A percentile compares a stretch with the other conserved stretches of the same genome.
Evolutionary conservation across 2,113 vertebrate genomes (phyloP).

Genomic region (Lamprologus callipterus): DNA sequence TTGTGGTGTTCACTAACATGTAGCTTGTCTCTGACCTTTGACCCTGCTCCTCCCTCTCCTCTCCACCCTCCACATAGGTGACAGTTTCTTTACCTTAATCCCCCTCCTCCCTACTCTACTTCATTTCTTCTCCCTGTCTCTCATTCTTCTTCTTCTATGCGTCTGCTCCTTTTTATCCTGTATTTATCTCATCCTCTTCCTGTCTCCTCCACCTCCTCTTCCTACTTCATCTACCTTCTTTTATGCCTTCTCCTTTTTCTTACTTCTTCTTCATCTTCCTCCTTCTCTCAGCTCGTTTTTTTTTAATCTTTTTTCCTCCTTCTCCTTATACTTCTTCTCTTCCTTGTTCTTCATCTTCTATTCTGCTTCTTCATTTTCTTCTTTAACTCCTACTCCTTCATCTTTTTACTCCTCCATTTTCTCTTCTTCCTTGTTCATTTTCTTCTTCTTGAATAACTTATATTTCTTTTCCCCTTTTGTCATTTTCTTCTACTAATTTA

Average conservation of each 20-base stretch:
- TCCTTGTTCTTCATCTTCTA: background rate
- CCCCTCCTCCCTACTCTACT: background rate
- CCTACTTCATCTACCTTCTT: background rate
- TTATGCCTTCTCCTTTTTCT: background rate
- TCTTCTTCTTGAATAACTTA: background rate
- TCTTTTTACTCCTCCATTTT: background rate
- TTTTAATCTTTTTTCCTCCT: background rate
- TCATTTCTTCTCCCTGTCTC: background rate
- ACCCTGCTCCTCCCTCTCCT: background rate
- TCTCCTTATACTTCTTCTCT: background rate
- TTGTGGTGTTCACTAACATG: background rate
- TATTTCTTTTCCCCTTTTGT: background rate
- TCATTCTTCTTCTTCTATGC: background rate
- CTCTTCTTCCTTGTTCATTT: background rate
- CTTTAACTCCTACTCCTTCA: background rate
- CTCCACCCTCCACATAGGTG: background rate
- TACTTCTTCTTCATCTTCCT: background rate
- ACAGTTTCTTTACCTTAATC: background rate
- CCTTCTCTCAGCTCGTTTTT: background rate
- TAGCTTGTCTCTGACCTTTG: conserved; percentile 29
- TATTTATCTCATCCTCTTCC: background rate
- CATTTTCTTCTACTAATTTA: background rate
- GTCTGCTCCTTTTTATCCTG: background rate
- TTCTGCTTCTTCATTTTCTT: background rate
- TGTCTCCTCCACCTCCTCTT: background rate